Evolutionary conservation across 1,140 invertebrate species (phyloP), one percentile per base, ranked within the genome.

Genomic region (Lordiphosa collinella): DNA sequence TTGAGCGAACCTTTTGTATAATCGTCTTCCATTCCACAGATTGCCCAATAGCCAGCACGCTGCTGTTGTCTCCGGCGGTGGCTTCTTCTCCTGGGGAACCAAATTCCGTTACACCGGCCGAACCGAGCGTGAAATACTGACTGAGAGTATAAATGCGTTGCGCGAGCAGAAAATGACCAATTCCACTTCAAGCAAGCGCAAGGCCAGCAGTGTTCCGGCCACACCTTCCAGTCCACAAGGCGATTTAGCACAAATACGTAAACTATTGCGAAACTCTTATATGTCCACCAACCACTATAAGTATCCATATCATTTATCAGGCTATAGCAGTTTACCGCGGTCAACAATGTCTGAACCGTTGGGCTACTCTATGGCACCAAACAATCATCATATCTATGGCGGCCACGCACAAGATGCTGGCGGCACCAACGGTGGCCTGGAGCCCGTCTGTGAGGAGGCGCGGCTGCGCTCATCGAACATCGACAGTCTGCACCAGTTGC

Each of bases 81-180:
- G 96, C 8, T 93, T 98, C 66, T 98, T 98, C 90, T 97, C 96
- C 0, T 95, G 96, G 92, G 96, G 96, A 34, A 97, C 96, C 35
- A 97, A 97, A 89, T 98, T 98, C 89, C 94, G 96, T 70, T 97
- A 96, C 89, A 94, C 94, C 46, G 96, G 96, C 2, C 91, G 96
- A 52, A 96, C 96, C 11, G 96, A 98, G 89, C 91, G 93, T 34
- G 96, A 98, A 90, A 95, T 97, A 47, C 89, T 97, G 43, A 94
- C 94, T 78, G 94, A 95, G 55, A 88, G 73, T 49, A 82, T 89
- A 9, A 86, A 88, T 37, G 72, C 85, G 32, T 52, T 89, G 36
- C 73, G 84, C 6, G 86, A 87, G 40, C 86, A 87, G 91, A 93
- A 72, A 90, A 91, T 88, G 89, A 91, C 65, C 90, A 90, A 90